These are phyloP conservation scores for Brachyptera putata DNA, from an alignment of 2,888 invertebrate genomes.

Conservation along the genomic window DNA sequence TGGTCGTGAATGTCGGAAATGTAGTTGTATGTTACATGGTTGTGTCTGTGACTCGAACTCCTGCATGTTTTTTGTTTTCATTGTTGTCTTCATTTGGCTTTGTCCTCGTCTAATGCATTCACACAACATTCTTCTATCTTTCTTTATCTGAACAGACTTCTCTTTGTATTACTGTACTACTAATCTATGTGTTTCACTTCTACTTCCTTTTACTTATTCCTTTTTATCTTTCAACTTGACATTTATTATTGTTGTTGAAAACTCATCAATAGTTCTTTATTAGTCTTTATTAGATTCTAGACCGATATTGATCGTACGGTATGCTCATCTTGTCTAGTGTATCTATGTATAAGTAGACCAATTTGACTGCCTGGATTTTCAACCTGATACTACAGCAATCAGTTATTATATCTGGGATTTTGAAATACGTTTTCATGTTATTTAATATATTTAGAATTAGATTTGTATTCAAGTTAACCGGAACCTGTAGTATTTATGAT, in stretches of 20 bases:
- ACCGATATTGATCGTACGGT: no score
- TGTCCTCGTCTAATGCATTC: conserved; percentile 27
- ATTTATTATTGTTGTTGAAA: not conserved
- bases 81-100: conserved; percentile 60
- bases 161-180: not conserved
- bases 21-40: conserved; percentile 28
- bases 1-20: conserved; percentile 40
- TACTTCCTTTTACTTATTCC: not conserved
- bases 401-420: no score
- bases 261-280: not conserved
- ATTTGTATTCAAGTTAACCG: no score
- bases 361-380: no score
- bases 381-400: no score
- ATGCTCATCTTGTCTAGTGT: no score
- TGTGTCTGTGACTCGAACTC: conserved; percentile 38
- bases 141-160: not conserved
- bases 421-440: no score
- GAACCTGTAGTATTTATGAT: no score
- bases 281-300: no score
- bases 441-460: no score
- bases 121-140: conserved; percentile 14
- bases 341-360: no score
- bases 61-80: conserved; percentile 52
- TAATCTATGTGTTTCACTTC: not conserved
- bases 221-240: not conserved